Conservation (phyloP, 2,113 vertebrate species). For the Myodes glareolus region DNA sequence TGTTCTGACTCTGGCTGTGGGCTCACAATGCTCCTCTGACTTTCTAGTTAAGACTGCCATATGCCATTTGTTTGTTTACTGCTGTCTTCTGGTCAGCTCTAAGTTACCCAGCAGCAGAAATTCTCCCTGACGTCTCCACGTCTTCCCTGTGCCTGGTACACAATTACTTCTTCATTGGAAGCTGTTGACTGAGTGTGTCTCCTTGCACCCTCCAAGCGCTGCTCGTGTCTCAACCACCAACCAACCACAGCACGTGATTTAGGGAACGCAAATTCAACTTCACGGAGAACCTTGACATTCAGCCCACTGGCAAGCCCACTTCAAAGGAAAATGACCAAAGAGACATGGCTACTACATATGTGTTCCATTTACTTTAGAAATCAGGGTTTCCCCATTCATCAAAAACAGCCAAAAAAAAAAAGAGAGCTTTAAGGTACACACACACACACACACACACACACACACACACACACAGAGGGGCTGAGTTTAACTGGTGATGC, state of each 20-base stretch:
- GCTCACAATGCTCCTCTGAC: not conserved
- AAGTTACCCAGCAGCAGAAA: not conserved
- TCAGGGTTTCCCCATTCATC: slow-evolving; percentile 60
- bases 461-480: not conserved
- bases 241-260: slow-evolving; percentile 31
- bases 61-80: not conserved
- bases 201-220: not conserved
- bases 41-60: not conserved
- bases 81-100: not conserved
- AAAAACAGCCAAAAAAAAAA: slow-evolving; percentile 50
- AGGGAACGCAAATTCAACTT: slow-evolving; percentile 30
- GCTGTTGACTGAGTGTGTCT: slow-evolving; percentile 57
- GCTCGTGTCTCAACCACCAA: slow-evolving; percentile 36
- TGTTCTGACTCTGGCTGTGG: not conserved
- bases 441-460: not conserved
- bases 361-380: slow-evolving; percentile 72
- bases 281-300: slow-evolving; percentile 8
- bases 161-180: slow-evolving; percentile 5
- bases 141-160: not conserved
- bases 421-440: slow-evolving; percentile 24
- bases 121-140: not conserved
- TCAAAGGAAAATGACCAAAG: slow-evolving; percentile 56
- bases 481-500: slow-evolving; percentile 18
- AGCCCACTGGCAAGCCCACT: slow-evolving; percentile 59
- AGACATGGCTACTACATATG: slow-evolving; percentile 51